phyloP scores from a whole-genome alignment of 2,113 vertebrate species.

The Cynocephalus volans region DNA sequence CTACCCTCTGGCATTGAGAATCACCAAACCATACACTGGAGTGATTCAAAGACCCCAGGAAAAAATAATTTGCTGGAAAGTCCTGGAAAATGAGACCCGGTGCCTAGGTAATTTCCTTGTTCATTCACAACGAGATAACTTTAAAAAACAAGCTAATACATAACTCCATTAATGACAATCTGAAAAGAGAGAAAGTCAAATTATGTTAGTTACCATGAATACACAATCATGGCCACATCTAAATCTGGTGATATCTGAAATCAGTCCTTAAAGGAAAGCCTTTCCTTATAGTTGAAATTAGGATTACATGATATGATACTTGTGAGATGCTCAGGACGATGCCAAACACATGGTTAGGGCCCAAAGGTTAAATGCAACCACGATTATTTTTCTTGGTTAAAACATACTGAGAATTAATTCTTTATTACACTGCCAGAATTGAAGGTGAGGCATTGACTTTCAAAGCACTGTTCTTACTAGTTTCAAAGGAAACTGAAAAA shows the following conservation, averaged over 20 bases:
- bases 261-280: neutral
- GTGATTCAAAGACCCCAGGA: neutral
- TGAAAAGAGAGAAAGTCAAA: conserved; percentile 46
- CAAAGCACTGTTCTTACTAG: neutral
- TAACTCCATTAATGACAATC: conserved; percentile 14
- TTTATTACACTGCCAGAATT: neutral
- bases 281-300: conserved; percentile 5
- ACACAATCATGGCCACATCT: neutral
- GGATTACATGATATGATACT: neutral
- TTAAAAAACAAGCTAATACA: conserved; percentile 31
- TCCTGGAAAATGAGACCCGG: neutral
- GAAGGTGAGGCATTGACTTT: conserved; percentile 25
- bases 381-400: conserved; percentile 15
- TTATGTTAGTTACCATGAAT: neutral
- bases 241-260: neutral
- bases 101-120: neutral
- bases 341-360: neutral
- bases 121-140: neutral
- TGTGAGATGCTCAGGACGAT: neutral
- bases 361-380: neutral
- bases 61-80: neutral
- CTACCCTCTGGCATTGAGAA: neutral
- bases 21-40: neutral
- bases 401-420: neutral
- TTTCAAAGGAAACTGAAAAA: conserved; percentile 35